phyloP scores from a whole-genome alignment of 2,113 vertebrate genomes.

The Hippocampus barbouri region DNA sequence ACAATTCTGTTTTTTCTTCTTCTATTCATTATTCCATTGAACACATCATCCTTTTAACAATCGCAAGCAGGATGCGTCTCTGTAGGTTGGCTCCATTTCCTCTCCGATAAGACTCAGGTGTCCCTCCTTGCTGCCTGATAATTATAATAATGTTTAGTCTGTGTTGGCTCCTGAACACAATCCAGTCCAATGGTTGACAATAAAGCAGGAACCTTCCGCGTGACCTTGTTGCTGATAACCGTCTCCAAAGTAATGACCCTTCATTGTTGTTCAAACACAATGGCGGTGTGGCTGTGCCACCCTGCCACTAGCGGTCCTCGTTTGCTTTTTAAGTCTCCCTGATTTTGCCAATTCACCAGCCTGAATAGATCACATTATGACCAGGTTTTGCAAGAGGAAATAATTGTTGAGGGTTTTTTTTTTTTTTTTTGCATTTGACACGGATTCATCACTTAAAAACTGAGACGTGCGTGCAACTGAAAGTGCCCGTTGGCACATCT shows the following conservation, averaged over 20 bases:
- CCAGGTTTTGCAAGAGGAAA: background rate
- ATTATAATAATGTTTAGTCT: constrained; percentile 81
- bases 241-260: constrained; percentile 44
- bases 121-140: constrained; percentile 72
- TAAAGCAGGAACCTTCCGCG: constrained; percentile 61
- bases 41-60: background rate
- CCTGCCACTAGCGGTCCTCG: constrained; percentile 13
- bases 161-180: constrained; percentile 56
- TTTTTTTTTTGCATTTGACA: background rate
- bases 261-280: constrained; percentile 62
- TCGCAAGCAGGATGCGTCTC: constrained; percentile 55
- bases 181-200: constrained; percentile 53
- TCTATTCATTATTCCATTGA: constrained; percentile 21
- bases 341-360: background rate
- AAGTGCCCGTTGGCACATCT: no score
- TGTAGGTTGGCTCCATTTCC: constrained; percentile 55
- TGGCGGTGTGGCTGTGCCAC: constrained; percentile 29
- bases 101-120: constrained; percentile 85
- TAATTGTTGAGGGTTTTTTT: background rate
- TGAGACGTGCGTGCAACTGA: background rate
- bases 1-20: constrained; percentile 23
- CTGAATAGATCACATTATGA: constrained; percentile 27
- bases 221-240: constrained; percentile 50
- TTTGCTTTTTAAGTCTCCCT: constrained; percentile 45
- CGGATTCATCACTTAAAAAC: background rate